These are phyloP conservation scores for Stenoptilia bipunctidactyla DNA, from an alignment of 2,888 invertebrate species.

Conservation along the genomic window DNA sequence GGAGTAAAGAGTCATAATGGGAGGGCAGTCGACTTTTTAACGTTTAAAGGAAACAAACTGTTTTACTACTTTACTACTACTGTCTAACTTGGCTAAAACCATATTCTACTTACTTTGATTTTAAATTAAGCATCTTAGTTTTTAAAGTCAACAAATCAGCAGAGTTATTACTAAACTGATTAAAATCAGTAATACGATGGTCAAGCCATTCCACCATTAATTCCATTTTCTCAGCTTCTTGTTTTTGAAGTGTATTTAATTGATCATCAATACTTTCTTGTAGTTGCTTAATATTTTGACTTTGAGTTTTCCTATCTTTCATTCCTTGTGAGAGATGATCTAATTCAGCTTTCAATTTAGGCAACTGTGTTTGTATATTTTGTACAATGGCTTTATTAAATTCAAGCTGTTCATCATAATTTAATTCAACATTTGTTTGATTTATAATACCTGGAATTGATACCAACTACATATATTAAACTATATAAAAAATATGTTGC, in stretches of 20 bases:
- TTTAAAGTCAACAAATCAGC: conserved; percentile 45
- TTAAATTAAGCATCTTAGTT: conserved; percentile 49
- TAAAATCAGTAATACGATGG: conserved; percentile 37
- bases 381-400: conserved; percentile 47
- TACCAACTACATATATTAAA: neutral
- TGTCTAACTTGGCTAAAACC: too few species aligned
- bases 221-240: conserved; percentile 51
- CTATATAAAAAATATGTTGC: too few species aligned
- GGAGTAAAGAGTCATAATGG: too few species aligned
- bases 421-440: conserved; percentile 39
- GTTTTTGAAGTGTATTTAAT: conserved; percentile 38
- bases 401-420: conserved; percentile 54
- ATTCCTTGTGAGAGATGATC: conserved; percentile 30
- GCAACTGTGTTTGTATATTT: conserved; percentile 44
- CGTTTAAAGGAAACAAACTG: too few species aligned
- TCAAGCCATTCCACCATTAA: conserved; percentile 62
- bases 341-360: conserved; percentile 34
- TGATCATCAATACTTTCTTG: conserved; percentile 45
- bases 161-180: conserved; percentile 36
- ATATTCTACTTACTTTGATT: conserved; percentile 60
- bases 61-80: too few species aligned
- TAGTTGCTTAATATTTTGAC: conserved; percentile 35
- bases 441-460: conserved; percentile 47
- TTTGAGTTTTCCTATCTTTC: conserved; percentile 20
- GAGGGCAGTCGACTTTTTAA: too few species aligned